phyloP scores from a whole-genome alignment of 2,888 invertebrate species.

The Tenthredo livida region DNA sequence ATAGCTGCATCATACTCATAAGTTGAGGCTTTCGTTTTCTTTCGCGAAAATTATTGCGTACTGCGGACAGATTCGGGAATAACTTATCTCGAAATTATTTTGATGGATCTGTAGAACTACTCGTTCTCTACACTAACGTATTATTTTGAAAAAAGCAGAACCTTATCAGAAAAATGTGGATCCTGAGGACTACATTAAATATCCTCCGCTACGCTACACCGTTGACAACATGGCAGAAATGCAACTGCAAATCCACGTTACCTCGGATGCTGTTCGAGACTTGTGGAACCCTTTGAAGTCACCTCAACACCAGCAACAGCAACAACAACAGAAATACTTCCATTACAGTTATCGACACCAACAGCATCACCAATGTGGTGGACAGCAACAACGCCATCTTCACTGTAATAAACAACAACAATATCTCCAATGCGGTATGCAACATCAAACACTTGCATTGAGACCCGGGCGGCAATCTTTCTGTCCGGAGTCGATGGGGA shows the following conservation, averaged over 20 bases:
- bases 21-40: neutral
- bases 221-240: conserved; percentile 68
- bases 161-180: conserved; percentile 37
- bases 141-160: conserved; percentile 27
- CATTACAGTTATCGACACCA: conserved; percentile 36
- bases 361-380: conserved; percentile 37
- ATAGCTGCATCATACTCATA: neutral
- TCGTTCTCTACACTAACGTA: neutral
- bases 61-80: neutral
- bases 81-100: neutral
- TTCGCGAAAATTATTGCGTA: neutral
- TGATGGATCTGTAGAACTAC: neutral
- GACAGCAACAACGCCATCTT: conserved; percentile 44
- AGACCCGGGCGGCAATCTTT: conserved; percentile 19
- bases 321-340: conserved; percentile 1
- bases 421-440: conserved; percentile 40
- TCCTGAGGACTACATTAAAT: conserved; percentile 38
- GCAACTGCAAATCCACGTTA: conserved; percentile 68
- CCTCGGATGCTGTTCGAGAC: conserved; percentile 64
- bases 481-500: conserved; percentile 36
- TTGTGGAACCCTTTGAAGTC: conserved; percentile 64
- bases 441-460: conserved; percentile 57
- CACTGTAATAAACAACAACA: conserved; percentile 17
- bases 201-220: conserved; percentile 59
- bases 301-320: conserved; percentile 21